Evolutionary conservation across 2,113 vertebrate species (phyloP), one percentile per base, ranked within the genome.

Genomic region (Rhegmatorhina hoffmannsi): DNA sequence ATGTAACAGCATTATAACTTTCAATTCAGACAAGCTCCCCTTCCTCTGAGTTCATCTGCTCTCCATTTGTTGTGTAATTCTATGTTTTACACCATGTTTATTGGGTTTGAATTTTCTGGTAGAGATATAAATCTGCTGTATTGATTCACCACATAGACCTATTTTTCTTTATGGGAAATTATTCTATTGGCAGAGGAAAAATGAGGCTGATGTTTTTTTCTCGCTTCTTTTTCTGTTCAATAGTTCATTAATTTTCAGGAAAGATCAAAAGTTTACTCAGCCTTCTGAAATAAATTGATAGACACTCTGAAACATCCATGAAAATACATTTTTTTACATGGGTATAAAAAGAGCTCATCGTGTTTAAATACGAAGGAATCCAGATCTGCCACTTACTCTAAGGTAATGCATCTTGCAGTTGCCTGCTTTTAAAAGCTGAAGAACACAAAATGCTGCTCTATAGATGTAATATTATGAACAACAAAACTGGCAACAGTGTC

Each of bases 191-290:
- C 28, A 92, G 60, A 84, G 19, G 46, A 46, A 95, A 95, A 84
- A 74, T 43, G 4, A 82, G 47, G 9, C 46, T 56, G 17, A 10
- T 68, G 73, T 87, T 86, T 76, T 40, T 83, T 70, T 3, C 21
- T 64, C 33, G 0, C 24, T 88, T 82, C 53, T 62, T 91, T 82
- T 92, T 69, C 59, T 84, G 28, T 90, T 87, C 84, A 91, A 21
- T 46, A 87, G 50, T 85, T 84, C 68, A 69, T 94, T 91, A 87
- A 87, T 89, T 91, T 88, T 86, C 47, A 67, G 58, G 77, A 33
- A 89, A 87, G 70, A 95, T 92, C 84, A 96, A 94, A 95, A 77
- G 67, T 67, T 94, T 83, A n/a, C 20, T 85, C 55, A 70, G 29
- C 8, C 33, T 91, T 83, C 72, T 80, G 67, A 87, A 92, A 76